Percentiles rank a stretch among this genome's conserved stretches.
Evolutionary conservation across 2,797 vertebrate species (phyloP).

Genomic region (Cryptoblepharus egeriae): DNA sequence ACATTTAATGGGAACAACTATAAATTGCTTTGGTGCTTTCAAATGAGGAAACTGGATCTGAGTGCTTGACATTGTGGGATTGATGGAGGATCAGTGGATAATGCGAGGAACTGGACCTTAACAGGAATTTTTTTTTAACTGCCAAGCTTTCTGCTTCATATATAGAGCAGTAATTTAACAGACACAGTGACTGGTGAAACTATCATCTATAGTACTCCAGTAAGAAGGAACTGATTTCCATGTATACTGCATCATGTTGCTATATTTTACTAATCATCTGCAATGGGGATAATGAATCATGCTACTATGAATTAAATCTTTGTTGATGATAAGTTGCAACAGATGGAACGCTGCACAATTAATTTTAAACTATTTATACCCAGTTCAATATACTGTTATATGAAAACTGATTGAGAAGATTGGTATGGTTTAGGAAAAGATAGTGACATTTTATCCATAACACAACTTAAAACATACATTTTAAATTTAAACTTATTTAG

Average conservation of each 20-base stretch:
- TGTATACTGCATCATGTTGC: neutral
- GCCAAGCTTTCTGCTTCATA: conserved; percentile 49
- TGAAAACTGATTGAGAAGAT: neutral
- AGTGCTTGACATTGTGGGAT: conserved; percentile 44
- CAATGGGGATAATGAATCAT: conserved; percentile 21
- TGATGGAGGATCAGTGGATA: conserved; percentile 18
- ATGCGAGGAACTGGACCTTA: neutral
- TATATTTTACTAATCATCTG: conserved; percentile 32
- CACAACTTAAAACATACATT: neutral
- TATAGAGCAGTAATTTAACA: conserved; percentile 19
- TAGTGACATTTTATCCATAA: too few species aligned
- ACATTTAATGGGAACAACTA: conserved; percentile 41
- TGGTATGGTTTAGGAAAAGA: neutral
- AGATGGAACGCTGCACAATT: neutral
- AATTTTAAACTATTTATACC: too few species aligned
- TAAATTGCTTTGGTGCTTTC: conserved; percentile 45
- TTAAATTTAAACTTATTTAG: neutral
- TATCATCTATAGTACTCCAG: conserved; percentile 14
- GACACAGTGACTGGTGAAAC: conserved; percentile 51
- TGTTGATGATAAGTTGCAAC: neutral
- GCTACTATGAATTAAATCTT: conserved; percentile 9
- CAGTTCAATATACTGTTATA: neutral
- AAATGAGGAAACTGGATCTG: conserved; percentile 26
- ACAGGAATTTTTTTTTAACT: conserved; percentile 30
- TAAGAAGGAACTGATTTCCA: conserved; percentile 37